phyloP scores from a whole-genome alignment of 1,140 invertebrate genomes.

The Aphaenogaster floridana region DNA sequence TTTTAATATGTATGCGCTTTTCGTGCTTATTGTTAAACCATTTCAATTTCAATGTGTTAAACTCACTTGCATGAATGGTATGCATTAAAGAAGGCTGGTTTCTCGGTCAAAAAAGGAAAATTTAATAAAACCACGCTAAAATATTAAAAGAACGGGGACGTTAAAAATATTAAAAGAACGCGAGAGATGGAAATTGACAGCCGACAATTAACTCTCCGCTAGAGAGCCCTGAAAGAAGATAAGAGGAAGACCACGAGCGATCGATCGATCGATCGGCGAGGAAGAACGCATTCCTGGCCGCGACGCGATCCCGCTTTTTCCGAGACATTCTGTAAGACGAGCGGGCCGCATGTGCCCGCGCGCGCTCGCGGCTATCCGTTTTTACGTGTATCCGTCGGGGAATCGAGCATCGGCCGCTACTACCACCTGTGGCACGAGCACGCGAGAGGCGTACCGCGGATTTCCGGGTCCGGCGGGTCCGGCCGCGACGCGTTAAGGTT shows the following conservation, averaged over 20 bases:
- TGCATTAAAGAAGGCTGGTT: background rate
- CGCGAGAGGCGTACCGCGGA: conserved; percentile 33
- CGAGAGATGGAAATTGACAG: background rate
- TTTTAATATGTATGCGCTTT: background rate
- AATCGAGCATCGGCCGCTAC: conserved; percentile 35
- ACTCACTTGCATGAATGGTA: background rate
- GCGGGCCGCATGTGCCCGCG: conserved; percentile 54
- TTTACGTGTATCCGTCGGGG: conserved; percentile 15
- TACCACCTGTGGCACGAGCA: conserved; percentile 46
- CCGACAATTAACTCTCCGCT: background rate
- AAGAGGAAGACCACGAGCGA: conserved; percentile 13
- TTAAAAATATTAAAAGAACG: background rate
- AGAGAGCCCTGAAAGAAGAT: background rate
- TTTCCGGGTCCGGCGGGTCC: conserved; percentile 56
- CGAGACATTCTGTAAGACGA: conserved; percentile 58
- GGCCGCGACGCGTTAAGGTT: conserved; percentile 4
- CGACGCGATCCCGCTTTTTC: conserved; percentile 51
- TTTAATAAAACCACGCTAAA: background rate
- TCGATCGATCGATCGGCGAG: conserved; percentile 29
- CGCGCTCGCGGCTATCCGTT: conserved; percentile 9
- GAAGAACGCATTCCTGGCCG: conserved; percentile 56
- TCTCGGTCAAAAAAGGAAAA: background rate
- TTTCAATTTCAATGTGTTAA: background rate
- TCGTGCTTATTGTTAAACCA: background rate
- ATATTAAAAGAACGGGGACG: background rate